These are phyloP conservation scores for Onchidella celtica DNA, from an alignment of 2,888 invertebrate species.

Conservation along the genomic window DNA sequence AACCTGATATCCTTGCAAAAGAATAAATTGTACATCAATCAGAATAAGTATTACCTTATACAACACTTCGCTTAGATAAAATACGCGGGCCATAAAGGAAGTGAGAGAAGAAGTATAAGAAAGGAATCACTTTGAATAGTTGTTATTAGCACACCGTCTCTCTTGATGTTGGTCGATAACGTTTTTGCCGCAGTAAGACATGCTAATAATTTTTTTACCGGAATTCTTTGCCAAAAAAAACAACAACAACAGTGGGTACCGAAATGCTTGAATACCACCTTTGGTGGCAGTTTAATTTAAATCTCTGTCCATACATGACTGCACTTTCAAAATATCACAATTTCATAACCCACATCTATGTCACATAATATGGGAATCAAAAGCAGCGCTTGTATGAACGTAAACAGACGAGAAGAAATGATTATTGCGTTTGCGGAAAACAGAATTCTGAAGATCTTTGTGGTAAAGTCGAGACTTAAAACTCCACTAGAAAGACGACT, in stretches of 20 bases:
- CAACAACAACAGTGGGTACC: background rate
- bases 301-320: background rate
- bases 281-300: background rate
- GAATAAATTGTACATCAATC: too few species aligned
- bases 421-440: background rate
- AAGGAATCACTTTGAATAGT: too few species aligned
- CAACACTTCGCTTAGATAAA: too few species aligned
- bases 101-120: too few species aligned
- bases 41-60: too few species aligned
- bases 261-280: background rate
- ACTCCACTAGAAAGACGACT: background rate
- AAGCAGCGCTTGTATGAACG: background rate
- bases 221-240: background rate
- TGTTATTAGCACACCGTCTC: too few species aligned
- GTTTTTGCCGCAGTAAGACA: background rate
- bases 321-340: background rate
- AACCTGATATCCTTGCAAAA: too few species aligned
- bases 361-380: background rate
- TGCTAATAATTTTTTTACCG: constrained; percentile 15
- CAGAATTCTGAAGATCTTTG: background rate
- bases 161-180: background rate
- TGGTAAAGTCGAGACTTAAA: background rate
- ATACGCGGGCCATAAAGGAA: too few species aligned
- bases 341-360: background rate
- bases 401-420: background rate